These are phyloP conservation scores for Berghia stephanieae DNA, from an alignment of 1,140 invertebrate species.

Conservation along the genomic window DNA sequence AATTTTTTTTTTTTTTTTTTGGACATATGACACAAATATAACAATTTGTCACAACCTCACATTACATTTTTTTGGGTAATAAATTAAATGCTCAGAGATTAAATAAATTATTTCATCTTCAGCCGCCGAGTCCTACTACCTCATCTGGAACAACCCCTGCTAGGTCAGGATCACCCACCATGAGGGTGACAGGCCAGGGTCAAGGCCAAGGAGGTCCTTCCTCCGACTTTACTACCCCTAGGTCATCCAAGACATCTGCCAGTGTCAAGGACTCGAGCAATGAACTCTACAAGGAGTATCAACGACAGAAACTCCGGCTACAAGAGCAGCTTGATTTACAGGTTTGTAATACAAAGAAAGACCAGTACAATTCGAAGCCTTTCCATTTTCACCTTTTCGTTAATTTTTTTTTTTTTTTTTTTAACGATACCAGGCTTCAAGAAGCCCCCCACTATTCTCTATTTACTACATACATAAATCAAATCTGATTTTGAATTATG, in stretches of 20 bases:
- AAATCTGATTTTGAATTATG: neutral
- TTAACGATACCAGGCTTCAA: too few relatives aligned
- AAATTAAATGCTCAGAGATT: too few relatives aligned
- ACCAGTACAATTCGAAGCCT: neutral
- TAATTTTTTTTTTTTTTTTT: neutral
- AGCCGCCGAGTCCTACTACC: constrained; percentile 34
- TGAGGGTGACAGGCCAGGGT: neutral
- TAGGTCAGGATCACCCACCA: constrained; percentile 44
- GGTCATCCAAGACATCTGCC: neutral
- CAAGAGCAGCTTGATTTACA: constrained; percentile 60
- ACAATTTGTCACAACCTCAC: too few relatives aligned
- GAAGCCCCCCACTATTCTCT: too few relatives aligned
- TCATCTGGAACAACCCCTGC: constrained; percentile 32
- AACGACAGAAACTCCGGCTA: constrained; percentile 59
- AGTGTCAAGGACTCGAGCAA: constrained; percentile 48
- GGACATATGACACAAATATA: too few relatives aligned
- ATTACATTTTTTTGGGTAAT: too few relatives aligned
- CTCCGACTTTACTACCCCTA: neutral
- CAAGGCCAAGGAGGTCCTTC: neutral
- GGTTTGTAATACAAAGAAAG: constrained; percentile 33
- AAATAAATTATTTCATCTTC: too few relatives aligned
- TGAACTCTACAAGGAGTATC: constrained; percentile 64
- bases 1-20: too few relatives aligned
- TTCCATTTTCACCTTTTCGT: neutral
- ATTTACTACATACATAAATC: neutral